Evolutionary conservation across 2,797 vertebrate species (phyloP), one percentile per base, ranked within the genome.

Genomic region (Enteromius argenteus): DNA sequence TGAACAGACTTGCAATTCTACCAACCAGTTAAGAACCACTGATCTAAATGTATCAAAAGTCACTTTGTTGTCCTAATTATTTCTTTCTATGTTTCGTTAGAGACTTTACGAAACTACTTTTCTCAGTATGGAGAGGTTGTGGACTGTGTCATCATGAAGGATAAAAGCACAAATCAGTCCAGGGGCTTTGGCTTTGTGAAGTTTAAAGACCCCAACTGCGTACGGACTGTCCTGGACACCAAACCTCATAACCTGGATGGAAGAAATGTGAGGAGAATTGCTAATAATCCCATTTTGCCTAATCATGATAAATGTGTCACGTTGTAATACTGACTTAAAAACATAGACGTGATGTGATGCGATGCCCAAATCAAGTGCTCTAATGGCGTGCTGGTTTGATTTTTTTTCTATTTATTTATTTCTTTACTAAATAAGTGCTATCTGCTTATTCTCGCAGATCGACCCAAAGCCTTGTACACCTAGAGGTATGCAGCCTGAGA

Each of bases 121-220:
- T 99, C 97, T 87, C 98, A 99, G 75, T 99, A 99, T 94, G 98
- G 98, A 86, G 98, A 99, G 92, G 98, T 99, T 23, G 98, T 99
- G 87, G 98, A 99, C 94, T 99, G 98, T 92, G 98, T 99, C 91
- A 99, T 99, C 94, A 99, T 99, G 98, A 99, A 99, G 95, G 98
- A 99, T 93, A 99, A 99, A 95, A 98, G 97, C 68, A 99, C 98
- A 93, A 99, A 99, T 95, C 98, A 99, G 91, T 99, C 98, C 77
- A 96, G 98, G 93, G 98, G 98, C 88, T 99, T 99, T 92, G 98
- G 98, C 90, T 99, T 99, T 94, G 98, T 99, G 90, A 99, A 99
- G 93, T 99, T 99, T 91, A 99, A 99, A 96, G 98, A 99, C 92
- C 98, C 98, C 79, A 99, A 99, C 94, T 99, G 98, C 92, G 98